Percentiles rank a stretch among this genome's conserved stretches.
Evolutionary conservation across 1,140 invertebrate species (phyloP).

Genomic region (Meloidogyne chitwoodi): DNA sequence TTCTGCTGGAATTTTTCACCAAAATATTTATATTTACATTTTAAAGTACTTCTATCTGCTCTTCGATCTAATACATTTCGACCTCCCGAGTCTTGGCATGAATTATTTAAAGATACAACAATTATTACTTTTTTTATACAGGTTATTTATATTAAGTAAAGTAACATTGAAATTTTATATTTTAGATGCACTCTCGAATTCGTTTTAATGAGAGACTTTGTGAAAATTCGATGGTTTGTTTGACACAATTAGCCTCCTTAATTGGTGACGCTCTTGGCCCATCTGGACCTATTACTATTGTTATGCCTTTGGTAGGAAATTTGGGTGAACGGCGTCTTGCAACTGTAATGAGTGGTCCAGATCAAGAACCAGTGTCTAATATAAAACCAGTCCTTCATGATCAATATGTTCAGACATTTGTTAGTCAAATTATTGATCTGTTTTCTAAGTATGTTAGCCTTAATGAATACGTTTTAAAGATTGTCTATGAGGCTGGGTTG

Average conservation of each 20-base stretch:
- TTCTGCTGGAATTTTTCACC: slow-evolving; percentile 31
- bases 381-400: slow-evolving; percentile 6
- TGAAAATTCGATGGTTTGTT: slow-evolving; percentile 28
- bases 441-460: slow-evolving; percentile 23
- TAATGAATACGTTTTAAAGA: too few species aligned
- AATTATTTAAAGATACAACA: slow-evolving; percentile 24
- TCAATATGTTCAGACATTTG: slow-evolving; percentile 21
- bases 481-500: too few species aligned
- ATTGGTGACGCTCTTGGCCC: slow-evolving; percentile 23
- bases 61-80: slow-evolving; percentile 17
- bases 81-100: slow-evolving; percentile 19
- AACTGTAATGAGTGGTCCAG: slow-evolving; percentile 3
- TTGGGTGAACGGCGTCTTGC: slow-evolving; percentile 6
- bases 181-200: slow-evolving; percentile 19
- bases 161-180: neutral
- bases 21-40: slow-evolving; percentile 20
- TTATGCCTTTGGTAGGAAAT: slow-evolving; percentile 7
- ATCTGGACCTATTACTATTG: slow-evolving; percentile 13
- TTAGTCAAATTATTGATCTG: slow-evolving; percentile 5
- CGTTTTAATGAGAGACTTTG: slow-evolving; percentile 22
- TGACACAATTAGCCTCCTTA: slow-evolving; percentile 23
- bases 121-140: slow-evolving; percentile 29
- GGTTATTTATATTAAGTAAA: neutral
- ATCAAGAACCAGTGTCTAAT: neutral
- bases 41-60: slow-evolving; percentile 5